These are phyloP conservation scores for Callospermophilus lateralis DNA, from an alignment of 2,113 vertebrate genomes.

Conservation along the genomic window DNA sequence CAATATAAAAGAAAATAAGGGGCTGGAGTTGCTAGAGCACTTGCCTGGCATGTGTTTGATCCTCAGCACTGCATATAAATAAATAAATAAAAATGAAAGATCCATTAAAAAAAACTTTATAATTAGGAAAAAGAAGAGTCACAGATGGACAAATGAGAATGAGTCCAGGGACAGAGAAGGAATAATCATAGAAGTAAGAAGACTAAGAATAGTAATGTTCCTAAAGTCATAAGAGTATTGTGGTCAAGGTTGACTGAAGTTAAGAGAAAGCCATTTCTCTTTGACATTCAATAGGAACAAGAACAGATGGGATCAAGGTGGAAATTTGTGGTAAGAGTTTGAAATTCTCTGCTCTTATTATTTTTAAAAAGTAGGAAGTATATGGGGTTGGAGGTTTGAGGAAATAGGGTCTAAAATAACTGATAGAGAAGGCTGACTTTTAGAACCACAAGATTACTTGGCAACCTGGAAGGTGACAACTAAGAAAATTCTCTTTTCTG, in stretches of 20 bases:
- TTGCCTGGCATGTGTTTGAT: too few relatives aligned
- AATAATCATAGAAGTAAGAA: background rate
- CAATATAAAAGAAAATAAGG: background rate
- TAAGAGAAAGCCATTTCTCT: background rate
- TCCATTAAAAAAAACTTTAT: background rate
- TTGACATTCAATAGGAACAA: background rate
- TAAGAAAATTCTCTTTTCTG: background rate
- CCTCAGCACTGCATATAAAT: too few relatives aligned
- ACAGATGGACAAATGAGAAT: background rate
- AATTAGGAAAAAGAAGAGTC: background rate
- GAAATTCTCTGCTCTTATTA: background rate
- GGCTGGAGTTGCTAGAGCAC: too few relatives aligned
- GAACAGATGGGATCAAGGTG: background rate
- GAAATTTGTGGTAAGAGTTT: background rate
- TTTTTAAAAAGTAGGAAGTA: background rate
- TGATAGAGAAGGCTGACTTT: background rate
- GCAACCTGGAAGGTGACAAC: background rate
- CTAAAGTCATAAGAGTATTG: background rate
- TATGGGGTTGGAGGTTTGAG: background rate
- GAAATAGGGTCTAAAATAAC: background rate
- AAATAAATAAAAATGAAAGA: too few relatives aligned
- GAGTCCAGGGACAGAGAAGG: background rate
- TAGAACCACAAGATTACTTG: background rate
- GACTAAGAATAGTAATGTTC: background rate
- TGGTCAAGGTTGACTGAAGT: background rate